Percentiles rank a stretch among this genome's conserved stretches.
These are phyloP conservation scores for Uria lomvia DNA, from an alignment of 2,113 vertebrate genomes.

Conservation along the genomic window DNA sequence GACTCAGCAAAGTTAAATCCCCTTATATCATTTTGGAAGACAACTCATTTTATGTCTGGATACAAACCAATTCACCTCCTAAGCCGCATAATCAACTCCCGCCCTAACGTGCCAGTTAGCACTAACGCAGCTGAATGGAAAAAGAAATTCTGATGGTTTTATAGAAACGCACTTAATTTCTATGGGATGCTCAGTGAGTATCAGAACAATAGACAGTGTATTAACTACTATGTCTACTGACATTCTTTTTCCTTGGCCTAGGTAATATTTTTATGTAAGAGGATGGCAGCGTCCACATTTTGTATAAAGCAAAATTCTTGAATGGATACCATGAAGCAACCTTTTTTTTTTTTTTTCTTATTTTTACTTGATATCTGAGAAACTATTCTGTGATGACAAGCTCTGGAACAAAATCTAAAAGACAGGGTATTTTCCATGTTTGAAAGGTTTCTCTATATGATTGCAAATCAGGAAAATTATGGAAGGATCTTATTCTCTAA, in stretches of 20 bases:
- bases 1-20: conserved; percentile 26
- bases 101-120: neutral
- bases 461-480: neutral
- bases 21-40: neutral
- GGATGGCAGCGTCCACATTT: neutral
- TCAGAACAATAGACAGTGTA: neutral
- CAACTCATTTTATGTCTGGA: conserved; percentile 5
- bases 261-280: neutral
- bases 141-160: neutral
- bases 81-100: neutral
- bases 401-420: neutral
- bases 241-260: neutral
- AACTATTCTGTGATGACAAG: neutral
- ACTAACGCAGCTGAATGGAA: neutral
- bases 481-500: neutral
- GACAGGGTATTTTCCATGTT: neutral
- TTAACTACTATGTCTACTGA: neutral
- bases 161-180: neutral
- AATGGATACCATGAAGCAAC: neutral
- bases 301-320: neutral
- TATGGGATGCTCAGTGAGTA: neutral
- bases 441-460: neutral
- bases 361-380: neutral
- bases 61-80: neutral
- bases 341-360: neutral